phyloP scores from a whole-genome alignment of 2,888 invertebrate genomes.

The Helicoverpa assulta region DNA sequence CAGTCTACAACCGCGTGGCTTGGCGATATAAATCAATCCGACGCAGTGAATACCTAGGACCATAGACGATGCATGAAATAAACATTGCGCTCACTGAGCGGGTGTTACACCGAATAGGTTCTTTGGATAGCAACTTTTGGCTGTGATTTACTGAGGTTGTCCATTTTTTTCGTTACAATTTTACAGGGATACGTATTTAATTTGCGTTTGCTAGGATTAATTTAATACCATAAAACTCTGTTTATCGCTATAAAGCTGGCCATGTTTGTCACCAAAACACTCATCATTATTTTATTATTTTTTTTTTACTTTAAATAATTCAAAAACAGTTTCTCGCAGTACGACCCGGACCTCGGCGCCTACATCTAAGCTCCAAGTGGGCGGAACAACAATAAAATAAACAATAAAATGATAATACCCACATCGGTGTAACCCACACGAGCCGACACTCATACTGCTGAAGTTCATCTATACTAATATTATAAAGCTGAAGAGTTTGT shows the following conservation, averaged over 20 bases:
- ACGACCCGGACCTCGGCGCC: conserved; percentile 46
- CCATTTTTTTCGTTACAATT: too few species aligned
- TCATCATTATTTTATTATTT: too few species aligned
- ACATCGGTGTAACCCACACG: conserved; percentile 40
- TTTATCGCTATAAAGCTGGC: too few species aligned
- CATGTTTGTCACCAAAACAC: background rate
- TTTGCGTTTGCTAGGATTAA: too few species aligned
- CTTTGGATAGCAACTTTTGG: too few species aligned
- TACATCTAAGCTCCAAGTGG: conserved; percentile 43
- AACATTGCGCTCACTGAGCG: conserved; percentile 33
- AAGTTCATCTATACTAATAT: too few species aligned
- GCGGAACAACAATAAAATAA: conserved; percentile 36
- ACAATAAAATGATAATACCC: conserved; percentile 46
- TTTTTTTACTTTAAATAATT: background rate
- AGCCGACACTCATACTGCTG: conserved; percentile 25
- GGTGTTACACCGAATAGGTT: conserved; percentile 36
- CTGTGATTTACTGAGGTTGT: too few species aligned
- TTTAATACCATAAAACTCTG: too few species aligned
- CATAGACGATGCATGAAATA: conserved; percentile 46
- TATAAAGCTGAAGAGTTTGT: too few species aligned
- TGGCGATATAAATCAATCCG: conserved; percentile 53
- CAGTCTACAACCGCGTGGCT: conserved; percentile 5
- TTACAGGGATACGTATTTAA: too few species aligned
- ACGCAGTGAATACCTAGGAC: conserved; percentile 35
- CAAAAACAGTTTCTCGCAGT: conserved; percentile 21